Conservation (phyloP, 2,888 invertebrate genomes). For the Hylaea fasciaria region DNA sequence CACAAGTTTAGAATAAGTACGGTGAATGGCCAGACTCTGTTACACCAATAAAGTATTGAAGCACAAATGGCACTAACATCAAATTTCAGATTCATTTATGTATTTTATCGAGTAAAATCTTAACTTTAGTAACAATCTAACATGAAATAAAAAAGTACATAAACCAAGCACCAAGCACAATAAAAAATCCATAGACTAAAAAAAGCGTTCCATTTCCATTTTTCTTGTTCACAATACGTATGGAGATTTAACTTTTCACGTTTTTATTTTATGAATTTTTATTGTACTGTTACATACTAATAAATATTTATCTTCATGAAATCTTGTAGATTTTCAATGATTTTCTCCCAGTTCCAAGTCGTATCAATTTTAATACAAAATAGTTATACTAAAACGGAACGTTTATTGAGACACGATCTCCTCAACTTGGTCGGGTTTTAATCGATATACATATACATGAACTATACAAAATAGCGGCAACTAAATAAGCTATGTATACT, state of each 20-base stretch:
- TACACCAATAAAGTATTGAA: neutral
- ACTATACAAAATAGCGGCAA: conserved; percentile 78
- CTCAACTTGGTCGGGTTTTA: conserved; percentile 69
- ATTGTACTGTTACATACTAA: no score
- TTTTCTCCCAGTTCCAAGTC: neutral
- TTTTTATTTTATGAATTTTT: no score
- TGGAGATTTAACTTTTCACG: no score
- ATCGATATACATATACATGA: conserved; percentile 64
- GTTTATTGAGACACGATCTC: conserved; percentile 51
- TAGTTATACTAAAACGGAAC: conserved; percentile 62
- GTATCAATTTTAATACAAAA: conserved; percentile 32
- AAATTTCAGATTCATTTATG: conserved; percentile 7
- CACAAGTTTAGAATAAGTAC: conserved; percentile 21
- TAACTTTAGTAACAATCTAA: conserved; percentile 14
- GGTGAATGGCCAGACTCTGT: neutral
- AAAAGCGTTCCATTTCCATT: conserved; percentile 55
- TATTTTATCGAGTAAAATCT: neutral
- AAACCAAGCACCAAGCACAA: conserved; percentile 42
- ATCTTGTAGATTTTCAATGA: no score
- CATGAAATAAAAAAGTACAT: conserved; percentile 40
- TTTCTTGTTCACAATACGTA: no score
- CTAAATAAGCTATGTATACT: conserved; percentile 68
- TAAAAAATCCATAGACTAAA: conserved; percentile 72
- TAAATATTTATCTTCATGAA: no score
- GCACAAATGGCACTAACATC: neutral